Conservation (phyloP, 2,113 vertebrate species). For the Amia ocellicauda region DNA sequence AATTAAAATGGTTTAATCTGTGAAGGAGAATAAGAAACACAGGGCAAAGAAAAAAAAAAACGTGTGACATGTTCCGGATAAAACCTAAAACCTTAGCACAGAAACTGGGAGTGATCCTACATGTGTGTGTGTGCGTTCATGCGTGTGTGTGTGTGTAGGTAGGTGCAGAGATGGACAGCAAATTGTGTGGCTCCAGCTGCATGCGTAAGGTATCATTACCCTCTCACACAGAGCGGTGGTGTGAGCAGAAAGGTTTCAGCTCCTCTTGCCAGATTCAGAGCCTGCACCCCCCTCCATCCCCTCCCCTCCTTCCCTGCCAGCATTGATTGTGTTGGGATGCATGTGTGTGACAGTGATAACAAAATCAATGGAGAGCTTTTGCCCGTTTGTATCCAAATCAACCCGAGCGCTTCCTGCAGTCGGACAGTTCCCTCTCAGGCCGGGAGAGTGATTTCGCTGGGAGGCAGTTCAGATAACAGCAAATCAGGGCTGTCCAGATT, state of each 20-base stretch:
- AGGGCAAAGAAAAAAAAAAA: neutral
- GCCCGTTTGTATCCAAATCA: neutral
- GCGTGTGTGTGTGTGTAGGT: neutral
- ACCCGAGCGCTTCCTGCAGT: neutral
- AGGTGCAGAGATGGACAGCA: neutral
- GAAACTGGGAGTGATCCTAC: neutral
- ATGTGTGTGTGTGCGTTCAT: neutral
- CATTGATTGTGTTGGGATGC: constrained; percentile 6
- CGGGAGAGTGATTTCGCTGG: neutral
- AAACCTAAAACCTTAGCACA: neutral
- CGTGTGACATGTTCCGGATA: constrained; percentile 1
- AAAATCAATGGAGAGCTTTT: constrained; percentile 15
- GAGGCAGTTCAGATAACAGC: constrained; percentile 15
- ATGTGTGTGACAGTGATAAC: constrained; percentile 18
- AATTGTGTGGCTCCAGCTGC: neutral
- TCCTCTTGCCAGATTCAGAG: neutral
- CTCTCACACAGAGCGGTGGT: neutral
- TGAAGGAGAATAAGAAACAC: constrained; percentile 7
- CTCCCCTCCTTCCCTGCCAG: neutral
- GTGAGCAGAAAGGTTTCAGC: neutral
- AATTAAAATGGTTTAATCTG: constrained; percentile 22
- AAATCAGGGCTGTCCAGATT: constrained; percentile 19
- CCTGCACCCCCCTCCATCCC: neutral
- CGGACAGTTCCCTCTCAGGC: neutral
- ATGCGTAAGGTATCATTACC: neutral